Conservation (phyloP, 1,140 invertebrate genomes). For the Drosophila pandora region DNA sequence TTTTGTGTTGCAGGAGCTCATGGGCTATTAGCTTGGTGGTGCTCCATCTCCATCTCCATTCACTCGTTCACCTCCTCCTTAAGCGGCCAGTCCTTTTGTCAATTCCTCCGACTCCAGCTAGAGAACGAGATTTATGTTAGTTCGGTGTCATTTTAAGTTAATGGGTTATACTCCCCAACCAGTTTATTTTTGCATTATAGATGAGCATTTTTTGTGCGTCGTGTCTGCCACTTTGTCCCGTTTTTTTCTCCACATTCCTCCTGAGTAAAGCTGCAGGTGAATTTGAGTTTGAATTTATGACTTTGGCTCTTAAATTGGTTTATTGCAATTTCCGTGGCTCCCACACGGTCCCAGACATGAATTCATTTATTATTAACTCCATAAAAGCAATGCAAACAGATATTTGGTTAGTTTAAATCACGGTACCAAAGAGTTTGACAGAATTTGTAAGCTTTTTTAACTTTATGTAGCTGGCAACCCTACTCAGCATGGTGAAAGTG, state of each 20-base stretch:
- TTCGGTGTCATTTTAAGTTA: conserved; percentile 75
- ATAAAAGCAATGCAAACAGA: background rate
- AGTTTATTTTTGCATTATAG: conserved; percentile 26
- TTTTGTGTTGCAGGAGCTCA: conserved; percentile 45
- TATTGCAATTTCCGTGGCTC: conserved; percentile 61
- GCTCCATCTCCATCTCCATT: conserved; percentile 24
- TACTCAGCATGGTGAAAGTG: background rate
- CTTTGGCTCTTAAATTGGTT: conserved; percentile 68
- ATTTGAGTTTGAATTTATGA: conserved; percentile 63
- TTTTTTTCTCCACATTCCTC: conserved; percentile 3
- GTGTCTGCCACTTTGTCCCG: background rate
- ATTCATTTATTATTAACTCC: conserved; percentile 4
- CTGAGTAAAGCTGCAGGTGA: conserved; percentile 56
- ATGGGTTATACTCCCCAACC: conserved; percentile 63
- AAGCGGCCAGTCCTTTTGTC: conserved; percentile 55
- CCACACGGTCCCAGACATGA: conserved; percentile 25
- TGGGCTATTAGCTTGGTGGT: conserved; percentile 55
- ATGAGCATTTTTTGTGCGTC: conserved; percentile 29
- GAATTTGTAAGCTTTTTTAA: no score
- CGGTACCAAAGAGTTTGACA: background rate
- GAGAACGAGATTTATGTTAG: conserved; percentile 70
- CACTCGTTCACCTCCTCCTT: background rate
- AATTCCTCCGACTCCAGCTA: conserved; percentile 49
- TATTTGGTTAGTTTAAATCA: conserved; percentile 9
- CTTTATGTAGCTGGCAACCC: background rate